phyloP scores from a whole-genome alignment of 1,140 invertebrate species.

The Zaprionus lachaisei region DNA sequence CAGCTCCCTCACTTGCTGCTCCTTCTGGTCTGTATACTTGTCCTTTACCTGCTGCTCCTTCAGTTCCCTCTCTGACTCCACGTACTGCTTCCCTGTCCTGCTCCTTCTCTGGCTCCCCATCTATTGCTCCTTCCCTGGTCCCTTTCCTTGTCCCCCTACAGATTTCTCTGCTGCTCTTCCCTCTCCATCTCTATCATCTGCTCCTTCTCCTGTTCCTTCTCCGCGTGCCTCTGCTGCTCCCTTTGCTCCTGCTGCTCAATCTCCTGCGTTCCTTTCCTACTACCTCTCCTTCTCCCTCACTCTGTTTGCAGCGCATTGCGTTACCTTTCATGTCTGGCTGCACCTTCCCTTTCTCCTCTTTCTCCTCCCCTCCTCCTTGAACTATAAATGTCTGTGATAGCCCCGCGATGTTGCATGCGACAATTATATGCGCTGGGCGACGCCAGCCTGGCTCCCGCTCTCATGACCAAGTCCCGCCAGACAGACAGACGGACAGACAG shows the following conservation, averaged over 20 bases:
- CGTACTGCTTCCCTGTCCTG: not conserved
- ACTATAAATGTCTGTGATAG: conserved; percentile 43
- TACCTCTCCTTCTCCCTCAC: not conserved
- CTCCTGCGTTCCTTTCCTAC: not conserved
- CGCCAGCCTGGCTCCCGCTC: conserved; percentile 75
- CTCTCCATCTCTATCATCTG: not conserved
- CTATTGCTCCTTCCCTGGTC: no score
- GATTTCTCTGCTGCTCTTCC: not conserved
- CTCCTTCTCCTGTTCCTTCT: not conserved
- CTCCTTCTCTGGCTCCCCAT: not conserved
- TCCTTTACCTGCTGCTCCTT: not conserved
- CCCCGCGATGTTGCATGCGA: conserved; percentile 77
- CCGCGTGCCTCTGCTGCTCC: not conserved
- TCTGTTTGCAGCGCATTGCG: not conserved
- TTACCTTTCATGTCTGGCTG: conserved; percentile 3
- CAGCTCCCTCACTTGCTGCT: not conserved
- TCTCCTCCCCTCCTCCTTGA: not conserved
- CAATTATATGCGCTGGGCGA: conserved; percentile 74
- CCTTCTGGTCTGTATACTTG: not conserved
- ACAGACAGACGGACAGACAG: not conserved
- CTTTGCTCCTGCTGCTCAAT: not conserved
- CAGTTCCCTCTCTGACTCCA: not conserved
- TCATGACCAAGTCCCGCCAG: conserved; percentile 33
- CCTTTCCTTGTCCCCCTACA: no score
- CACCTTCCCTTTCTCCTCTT: not conserved